A percentile compares a stretch with the other conserved stretches of the same genome.
phyloP scores from a whole-genome alignment of 2,113 vertebrate genomes.

The Ondatra zibethicus region DNA sequence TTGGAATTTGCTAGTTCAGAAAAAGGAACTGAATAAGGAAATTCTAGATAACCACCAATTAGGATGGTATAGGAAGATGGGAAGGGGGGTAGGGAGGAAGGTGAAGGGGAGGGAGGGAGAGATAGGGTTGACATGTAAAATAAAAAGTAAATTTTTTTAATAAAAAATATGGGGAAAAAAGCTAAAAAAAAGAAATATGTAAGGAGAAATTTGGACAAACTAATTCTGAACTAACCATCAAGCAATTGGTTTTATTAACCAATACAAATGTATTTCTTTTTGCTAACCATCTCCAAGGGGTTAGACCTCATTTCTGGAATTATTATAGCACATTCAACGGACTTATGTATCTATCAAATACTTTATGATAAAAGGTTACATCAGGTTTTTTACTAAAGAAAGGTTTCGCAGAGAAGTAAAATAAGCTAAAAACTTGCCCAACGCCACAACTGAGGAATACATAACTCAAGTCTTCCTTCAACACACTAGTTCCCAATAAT shows the following conservation, averaged over 20 bases:
- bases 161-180: too few species aligned
- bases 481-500: neutral
- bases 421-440: neutral
- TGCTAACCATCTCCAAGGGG: neutral
- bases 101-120: too few species aligned
- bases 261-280: neutral
- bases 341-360: slow-evolving; percentile 42
- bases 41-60: neutral
- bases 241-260: slow-evolving; percentile 10
- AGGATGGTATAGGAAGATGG: neutral
- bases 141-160: too few species aligned
- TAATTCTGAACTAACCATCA: slow-evolving; percentile 3
- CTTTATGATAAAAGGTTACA: slow-evolving; percentile 21
- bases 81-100: too few species aligned
- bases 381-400: neutral
- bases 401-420: neutral
- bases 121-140: too few species aligned
- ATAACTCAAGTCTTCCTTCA: neutral
- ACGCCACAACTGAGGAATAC: neutral
- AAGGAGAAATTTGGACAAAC: neutral
- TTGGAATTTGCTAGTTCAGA: neutral
- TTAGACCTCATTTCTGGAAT: slow-evolving; percentile 11
- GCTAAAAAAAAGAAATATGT: neutral
- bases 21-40: neutral
- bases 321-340: neutral